Evolutionary conservation across 2,113 vertebrate species (phyloP).

Genomic region (Epinephelus moara): DNA sequence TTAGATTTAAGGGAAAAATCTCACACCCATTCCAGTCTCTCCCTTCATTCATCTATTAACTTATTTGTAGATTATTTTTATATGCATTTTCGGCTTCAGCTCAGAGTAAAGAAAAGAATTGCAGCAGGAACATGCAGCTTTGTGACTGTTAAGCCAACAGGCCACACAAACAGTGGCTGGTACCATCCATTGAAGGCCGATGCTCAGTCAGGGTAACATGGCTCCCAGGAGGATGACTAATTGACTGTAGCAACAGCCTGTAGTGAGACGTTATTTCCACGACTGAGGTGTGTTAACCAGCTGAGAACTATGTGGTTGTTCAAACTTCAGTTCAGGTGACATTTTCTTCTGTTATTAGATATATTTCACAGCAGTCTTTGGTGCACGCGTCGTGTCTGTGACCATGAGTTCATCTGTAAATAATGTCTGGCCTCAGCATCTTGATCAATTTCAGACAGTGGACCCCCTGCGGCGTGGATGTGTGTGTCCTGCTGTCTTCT

Average conservation of each 20-base stretch:
- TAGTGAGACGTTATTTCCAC: not conserved
- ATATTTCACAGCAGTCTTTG: not conserved
- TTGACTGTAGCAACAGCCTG: not conserved
- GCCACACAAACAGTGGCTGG: not conserved
- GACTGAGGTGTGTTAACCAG: not conserved
- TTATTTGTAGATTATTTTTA: not conserved
- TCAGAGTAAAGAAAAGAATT: not conserved
- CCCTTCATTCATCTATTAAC: not conserved
- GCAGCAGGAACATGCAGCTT: not conserved
- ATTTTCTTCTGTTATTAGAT: not conserved
- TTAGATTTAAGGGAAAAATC: not conserved
- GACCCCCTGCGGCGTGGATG: slow-evolving; percentile 48
- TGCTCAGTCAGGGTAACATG: not conserved
- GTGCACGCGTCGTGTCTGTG: not conserved
- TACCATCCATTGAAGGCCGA: not conserved
- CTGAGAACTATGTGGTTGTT: not conserved
- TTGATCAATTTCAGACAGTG: slow-evolving; percentile 75
- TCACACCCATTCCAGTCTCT: not conserved
- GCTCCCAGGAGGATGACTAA: not conserved
- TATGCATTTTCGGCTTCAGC: not conserved
- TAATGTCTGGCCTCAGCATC: slow-evolving; percentile 62
- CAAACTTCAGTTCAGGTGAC: too few species aligned
- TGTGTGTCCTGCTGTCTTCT: slow-evolving; percentile 77
- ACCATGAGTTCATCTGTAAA: slow-evolving; percentile 34
- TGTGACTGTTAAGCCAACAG: not conserved